Evolutionary conservation across 2,888 invertebrate genomes (phyloP), one percentile per base, ranked within the genome.

Genomic region (Drosophila affinis): DNA sequence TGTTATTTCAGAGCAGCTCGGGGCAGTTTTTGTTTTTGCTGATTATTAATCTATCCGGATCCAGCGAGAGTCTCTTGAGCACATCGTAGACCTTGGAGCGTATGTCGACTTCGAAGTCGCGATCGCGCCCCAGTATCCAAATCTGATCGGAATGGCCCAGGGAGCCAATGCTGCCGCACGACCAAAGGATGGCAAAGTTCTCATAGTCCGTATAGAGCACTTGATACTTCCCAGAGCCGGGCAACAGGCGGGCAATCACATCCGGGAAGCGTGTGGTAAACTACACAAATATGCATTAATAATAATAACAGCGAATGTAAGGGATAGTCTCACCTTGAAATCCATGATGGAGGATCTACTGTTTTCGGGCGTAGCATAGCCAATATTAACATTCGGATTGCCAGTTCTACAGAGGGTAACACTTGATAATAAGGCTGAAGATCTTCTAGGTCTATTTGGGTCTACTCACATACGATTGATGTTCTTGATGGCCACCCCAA

Each of bases 191-290:
- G 45, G 95, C 95, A 91, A 94, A 96, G 86, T 94, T 94, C 0
- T 93, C 93, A 91, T 96, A 96, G 91, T 96, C 96, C 0, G 96
- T 95, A 87, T 94, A 94, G 27, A 96, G 93, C 52, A 96, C 93
- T 91, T 94, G 94, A 92, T 96, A 96, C 75, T 94, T 94, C 0
- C 96, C 96, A 9, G 95, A 94, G 52, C 95, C 96, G 9, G 96
- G 96, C 81, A 96, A 91, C 82, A 95, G 92, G 45, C 95, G 93
- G 9, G 95, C 94, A 62, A 96, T 92, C 21, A 94, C 91, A 86
- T 94, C 94, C 18, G 96, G 96, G 89, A 96, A 93, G 12, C 94
- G 93, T 39, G 93, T 93, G 69, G 93, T 93, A 9, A 95, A 93
- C 93, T 94, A 18, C 10, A 18, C 6, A 0, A 32, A 18, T 14